Evolutionary conservation across 1,140 invertebrate species (phyloP), one percentile per base, ranked within the genome.

Genomic region (Zaprionus africanus): DNA sequence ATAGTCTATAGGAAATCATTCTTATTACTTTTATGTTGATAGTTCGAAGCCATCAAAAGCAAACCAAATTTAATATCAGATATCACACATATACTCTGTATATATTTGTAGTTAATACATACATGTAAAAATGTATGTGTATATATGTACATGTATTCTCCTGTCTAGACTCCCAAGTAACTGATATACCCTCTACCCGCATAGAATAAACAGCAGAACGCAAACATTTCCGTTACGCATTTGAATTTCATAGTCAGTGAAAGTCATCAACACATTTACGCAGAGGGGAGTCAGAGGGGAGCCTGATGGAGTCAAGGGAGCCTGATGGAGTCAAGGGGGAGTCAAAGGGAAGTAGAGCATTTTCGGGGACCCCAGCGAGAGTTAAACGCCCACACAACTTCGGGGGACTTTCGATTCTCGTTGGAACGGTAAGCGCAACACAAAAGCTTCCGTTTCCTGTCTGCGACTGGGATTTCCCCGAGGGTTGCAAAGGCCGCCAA

Each of bases 361-460:
- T 49, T 6, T 17, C 43, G 9, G 49, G 28, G 63, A 65, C n/a
- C 51, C 28, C 34, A 77, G 58, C 57, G 80, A 79, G 76, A 76
- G 81, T 76, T 83, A 83, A 83, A 81, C 72, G 81, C 41, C 56
- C 43, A 24, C 68, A 19, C 41, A 62, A 49, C 17, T 60, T n/a
- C 7, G 54, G 43, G 28, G 36, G 24, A 22, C 41, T 11, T 34
- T 59, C 59, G 12, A 12, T 38, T 67, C 31, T 53, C 26, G n/a
- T 5, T 31, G 38, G 13, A 51, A 38, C 62, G 69, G 54, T 41
- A 60, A 63, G 58, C 76, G 59, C 62, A 70, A 75, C 79, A 87
- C 83, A 92, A 87, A 90, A 90, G 90, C 90, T 91, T 92, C 90
- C 90, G 86, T 64, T 92, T 92, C 90, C 90, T 91, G 86, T 88